Evolutionary conservation across 2,888 invertebrate species (phyloP), one percentile per base, ranked within the genome.

Genomic region (Plutella xylostella): DNA sequence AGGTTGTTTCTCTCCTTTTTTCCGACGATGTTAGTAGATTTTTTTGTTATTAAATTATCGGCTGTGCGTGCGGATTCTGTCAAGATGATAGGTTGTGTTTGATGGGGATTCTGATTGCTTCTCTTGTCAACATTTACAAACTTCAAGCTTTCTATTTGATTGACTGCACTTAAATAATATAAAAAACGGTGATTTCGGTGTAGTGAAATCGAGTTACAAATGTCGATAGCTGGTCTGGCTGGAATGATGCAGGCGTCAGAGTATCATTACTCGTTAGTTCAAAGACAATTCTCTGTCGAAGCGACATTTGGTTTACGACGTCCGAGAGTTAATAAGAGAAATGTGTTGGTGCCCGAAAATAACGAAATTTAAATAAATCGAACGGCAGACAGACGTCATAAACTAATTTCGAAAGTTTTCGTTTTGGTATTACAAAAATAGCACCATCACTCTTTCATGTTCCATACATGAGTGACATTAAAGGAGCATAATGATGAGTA

Each of bases 301-400:
- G 17, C 62, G 52, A 57, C 52, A 61, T 53, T 54, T 61, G 64
- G 67, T 73, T 75, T 70, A 73, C 71, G 67, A 64, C 72, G 68
- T 60, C 58, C 65, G 56, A 62, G 65, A 66, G 67, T 68, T 69
- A 78, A 79, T 76, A 79, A 78, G 76, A 75, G 65, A 63, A 68
- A 65, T 58, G 63, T 60, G 58, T 60, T 57, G 63, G 57, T 65
- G 67, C 65, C 72, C 72, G 65, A 78, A 83, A 80, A 80, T 80
- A 82, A 78, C 80, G 75, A 73, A 80, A 79, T 80, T 77, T 79
- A 83, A 80, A 82, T 80, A 80, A 82, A 82, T 83, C 82, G 82
- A 83, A 82, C 78, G 77, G 76, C 78, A 76, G 79, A 74, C 82
- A 80, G 76, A 73, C 79, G 82, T 82, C 82, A 83, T 83, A 83